A percentile compares a stretch with the other conserved stretches of the same genome.
These are phyloP conservation scores for Varanus komodoensis DNA, from an alignment of 2,113 vertebrate species.

Conservation along the genomic window DNA sequence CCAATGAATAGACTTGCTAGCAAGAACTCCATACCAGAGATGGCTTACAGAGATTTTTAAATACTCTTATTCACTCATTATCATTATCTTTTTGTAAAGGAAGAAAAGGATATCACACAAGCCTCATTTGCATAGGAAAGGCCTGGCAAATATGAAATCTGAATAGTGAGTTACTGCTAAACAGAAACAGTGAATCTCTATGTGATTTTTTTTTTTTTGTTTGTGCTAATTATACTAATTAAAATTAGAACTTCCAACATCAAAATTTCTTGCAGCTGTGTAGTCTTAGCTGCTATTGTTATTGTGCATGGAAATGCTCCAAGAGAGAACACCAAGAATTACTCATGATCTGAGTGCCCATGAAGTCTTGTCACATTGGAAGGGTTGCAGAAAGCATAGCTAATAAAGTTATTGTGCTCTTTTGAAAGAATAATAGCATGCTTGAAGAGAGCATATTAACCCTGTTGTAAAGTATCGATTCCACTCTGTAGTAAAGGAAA, in stretches of 20 bases:
- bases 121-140: slow-evolving; percentile 52
- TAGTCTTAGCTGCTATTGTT: slow-evolving; percentile 59
- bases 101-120: slow-evolving; percentile 31
- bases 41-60: slow-evolving; percentile 28
- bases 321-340: slow-evolving; percentile 77
- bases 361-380: slow-evolving; percentile 74
- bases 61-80: slow-evolving; percentile 44
- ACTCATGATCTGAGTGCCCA: slow-evolving; percentile 72
- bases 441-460: slow-evolving; percentile 85
- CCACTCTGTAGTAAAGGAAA: slow-evolving; percentile 78
- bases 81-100: slow-evolving; percentile 14
- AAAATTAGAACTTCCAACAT: slow-evolving; percentile 75
- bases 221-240: slow-evolving; percentile 81
- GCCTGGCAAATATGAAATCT: slow-evolving; percentile 62
- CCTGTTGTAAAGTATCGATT: slow-evolving; percentile 85
- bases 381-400: slow-evolving; percentile 79
- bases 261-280: slow-evolving; percentile 75
- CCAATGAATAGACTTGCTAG: background rate
- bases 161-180: slow-evolving; percentile 69
- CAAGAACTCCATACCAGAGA: slow-evolving; percentile 27
- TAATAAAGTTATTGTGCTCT: slow-evolving; percentile 85
- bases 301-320: slow-evolving; percentile 59
- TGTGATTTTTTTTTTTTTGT: slow-evolving; percentile 58
- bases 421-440: slow-evolving; percentile 83
- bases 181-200: slow-evolving; percentile 64